These are phyloP conservation scores for Habrosyne pyritoides DNA, from an alignment of 2,888 invertebrate species.

Conservation along the genomic window DNA sequence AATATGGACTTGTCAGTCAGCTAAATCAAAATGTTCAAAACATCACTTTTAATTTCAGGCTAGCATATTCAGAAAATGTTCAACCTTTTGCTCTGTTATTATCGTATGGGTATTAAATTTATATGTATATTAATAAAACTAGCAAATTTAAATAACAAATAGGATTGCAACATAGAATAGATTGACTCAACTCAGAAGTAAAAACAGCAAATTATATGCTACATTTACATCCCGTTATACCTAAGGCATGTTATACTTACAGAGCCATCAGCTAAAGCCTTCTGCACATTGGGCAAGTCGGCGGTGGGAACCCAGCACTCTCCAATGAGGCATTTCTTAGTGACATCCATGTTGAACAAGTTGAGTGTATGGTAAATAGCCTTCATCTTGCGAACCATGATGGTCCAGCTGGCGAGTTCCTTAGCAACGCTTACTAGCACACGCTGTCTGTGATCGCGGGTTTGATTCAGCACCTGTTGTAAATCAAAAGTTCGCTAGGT, in stretches of 20 bases:
- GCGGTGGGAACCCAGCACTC: slow-evolving; percentile 92
- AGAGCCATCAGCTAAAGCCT: slow-evolving; percentile 91
- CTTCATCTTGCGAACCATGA: slow-evolving; percentile 96
- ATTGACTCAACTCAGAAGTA: too few species aligned
- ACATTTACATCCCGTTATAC: too few species aligned
- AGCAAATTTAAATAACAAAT: too few species aligned
- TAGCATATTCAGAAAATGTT: too few species aligned
- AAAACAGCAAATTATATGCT: too few species aligned
- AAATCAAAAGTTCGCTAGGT: not conserved
- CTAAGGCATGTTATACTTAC: slow-evolving; percentile 71
- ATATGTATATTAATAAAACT: too few species aligned
- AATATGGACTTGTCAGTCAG: too few species aligned
- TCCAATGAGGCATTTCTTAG: slow-evolving; percentile 93
- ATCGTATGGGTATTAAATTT: too few species aligned
- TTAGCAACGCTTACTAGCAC: slow-evolving; percentile 94
- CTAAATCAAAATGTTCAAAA: too few species aligned
- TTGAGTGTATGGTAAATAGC: slow-evolving; percentile 96
- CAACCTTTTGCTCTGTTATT: too few species aligned
- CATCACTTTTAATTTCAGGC: too few species aligned
- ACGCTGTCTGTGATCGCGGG: slow-evolving; percentile 95
- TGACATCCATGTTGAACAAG: slow-evolving; percentile 93
- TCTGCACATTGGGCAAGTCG: slow-evolving; percentile 89
- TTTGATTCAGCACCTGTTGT: slow-evolving; percentile 91
- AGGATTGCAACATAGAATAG: too few species aligned
- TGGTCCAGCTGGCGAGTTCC: slow-evolving; percentile 94